Percentiles rank a stretch among this genome's conserved stretches.
Evolutionary conservation across 2,113 vertebrate species (phyloP).

Genomic region (Martes martes): DNA sequence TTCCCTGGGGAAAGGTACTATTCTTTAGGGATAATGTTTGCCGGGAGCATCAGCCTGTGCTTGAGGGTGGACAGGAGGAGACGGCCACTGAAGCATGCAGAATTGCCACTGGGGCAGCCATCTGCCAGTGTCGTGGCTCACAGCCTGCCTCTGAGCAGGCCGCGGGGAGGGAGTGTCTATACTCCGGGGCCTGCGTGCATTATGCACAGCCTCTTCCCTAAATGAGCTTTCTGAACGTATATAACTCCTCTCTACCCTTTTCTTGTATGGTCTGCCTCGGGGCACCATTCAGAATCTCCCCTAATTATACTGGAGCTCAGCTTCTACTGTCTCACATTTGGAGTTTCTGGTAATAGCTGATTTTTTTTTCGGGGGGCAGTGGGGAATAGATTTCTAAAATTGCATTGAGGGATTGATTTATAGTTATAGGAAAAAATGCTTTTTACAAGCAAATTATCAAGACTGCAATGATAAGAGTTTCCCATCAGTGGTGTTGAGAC

Average conservation of each 20-base stretch:
- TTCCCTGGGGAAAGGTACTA: conserved; percentile 56
- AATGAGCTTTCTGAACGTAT: conserved; percentile 60
- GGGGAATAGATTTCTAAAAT: conserved; percentile 74
- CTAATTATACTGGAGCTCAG: conserved; percentile 65
- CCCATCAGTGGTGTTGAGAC: conserved; percentile 9
- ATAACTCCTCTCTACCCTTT: background rate
- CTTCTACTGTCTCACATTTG: conserved; percentile 58
- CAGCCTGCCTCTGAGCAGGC: conserved; percentile 54
- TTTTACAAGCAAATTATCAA: conserved; percentile 71
- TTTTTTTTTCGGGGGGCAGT: background rate
- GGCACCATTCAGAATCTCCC: conserved; percentile 48
- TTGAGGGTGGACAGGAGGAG: conserved; percentile 42
- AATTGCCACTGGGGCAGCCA: conserved; percentile 54
- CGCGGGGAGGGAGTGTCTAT: accelerated
- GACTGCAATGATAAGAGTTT: conserved; percentile 63
- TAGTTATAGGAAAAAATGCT: conserved; percentile 80
- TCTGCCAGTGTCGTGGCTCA: conserved; percentile 31
- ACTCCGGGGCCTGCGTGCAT: background rate
- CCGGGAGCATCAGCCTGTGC: conserved; percentile 12
- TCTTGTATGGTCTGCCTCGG: conserved; percentile 37
- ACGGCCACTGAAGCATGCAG: conserved; percentile 18
- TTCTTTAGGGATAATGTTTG: conserved; percentile 60
- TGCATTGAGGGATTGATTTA: conserved; percentile 80
- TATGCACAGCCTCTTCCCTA: conserved; percentile 49
- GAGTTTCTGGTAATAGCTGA: conserved; percentile 78